Evolutionary conservation across 30 jellyfish, hydroid and myxozoan genomes (phyloP).

Genomic region (Turritopsis dohrnii): DNA sequence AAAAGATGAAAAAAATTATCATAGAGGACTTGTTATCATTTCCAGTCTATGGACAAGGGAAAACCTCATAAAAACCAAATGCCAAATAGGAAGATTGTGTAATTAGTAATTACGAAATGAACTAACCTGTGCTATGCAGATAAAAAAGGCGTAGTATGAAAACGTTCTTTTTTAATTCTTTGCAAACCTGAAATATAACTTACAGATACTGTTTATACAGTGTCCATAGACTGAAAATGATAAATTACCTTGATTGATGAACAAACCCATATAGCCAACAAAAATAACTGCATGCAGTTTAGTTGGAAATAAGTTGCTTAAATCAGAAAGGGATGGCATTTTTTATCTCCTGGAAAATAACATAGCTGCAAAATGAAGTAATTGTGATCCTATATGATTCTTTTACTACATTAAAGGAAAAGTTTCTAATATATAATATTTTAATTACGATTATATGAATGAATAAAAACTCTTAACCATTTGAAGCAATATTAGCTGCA

Average conservation of each 20-base stretch:
- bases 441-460: too few species aligned
- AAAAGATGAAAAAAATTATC: background rate
- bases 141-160: background rate
- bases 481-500: too few species aligned
- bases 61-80: too few species aligned
- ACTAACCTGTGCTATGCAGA: background rate
- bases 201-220: background rate
- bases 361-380: too few species aligned
- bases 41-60: background rate
- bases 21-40: background rate
- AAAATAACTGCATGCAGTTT: constrained; percentile 81
- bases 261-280: constrained; percentile 89
- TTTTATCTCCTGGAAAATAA: background rate
- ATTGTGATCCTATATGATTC: too few species aligned
- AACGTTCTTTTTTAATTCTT: background rate
- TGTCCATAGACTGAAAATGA: background rate
- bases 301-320: constrained; percentile 69
- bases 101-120: background rate
- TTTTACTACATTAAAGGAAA: too few species aligned
- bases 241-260: constrained; percentile 70
- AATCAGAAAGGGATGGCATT: constrained; percentile 35
- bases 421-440: too few species aligned
- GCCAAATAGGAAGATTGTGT: background rate
- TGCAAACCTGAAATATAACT: background rate
- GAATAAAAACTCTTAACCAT: too few species aligned